phyloP scores from a whole-genome alignment of 1,140 invertebrate genomes.

The silkworm (Bombyx mori) region DNA sequence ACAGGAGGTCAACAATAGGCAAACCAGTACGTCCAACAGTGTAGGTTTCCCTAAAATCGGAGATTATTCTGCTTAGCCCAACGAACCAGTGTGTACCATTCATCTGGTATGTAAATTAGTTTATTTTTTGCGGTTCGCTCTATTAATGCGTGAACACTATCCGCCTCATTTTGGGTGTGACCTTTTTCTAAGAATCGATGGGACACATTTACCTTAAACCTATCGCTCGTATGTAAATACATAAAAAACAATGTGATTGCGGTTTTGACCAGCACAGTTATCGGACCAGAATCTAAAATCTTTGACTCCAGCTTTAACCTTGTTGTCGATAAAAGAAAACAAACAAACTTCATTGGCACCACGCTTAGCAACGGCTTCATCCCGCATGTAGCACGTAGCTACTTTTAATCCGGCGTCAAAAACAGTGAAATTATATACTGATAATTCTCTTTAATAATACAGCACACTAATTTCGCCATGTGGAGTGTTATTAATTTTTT shows the following conservation, averaged over 20 bases:
- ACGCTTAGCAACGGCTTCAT: constrained; percentile 13
- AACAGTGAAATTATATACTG: constrained; percentile 8
- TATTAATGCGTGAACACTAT: constrained; percentile 10
- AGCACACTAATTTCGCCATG: constrained; percentile 16
- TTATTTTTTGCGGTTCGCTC: constrained; percentile 7
- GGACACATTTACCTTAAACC: constrained; percentile 1
- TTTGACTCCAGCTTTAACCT: constrained; percentile 8
- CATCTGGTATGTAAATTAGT: constrained; percentile 4
- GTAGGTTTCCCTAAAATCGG: no score
- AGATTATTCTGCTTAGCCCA: no score
- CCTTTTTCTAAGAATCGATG: constrained; percentile 11
- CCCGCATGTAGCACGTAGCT: constrained; percentile 21
- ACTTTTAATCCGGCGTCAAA: constrained; percentile 12
- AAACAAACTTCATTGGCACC: constrained; percentile 16
- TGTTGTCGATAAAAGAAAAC: constrained; percentile 9
- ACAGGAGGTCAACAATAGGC: no score
- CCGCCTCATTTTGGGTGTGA: constrained; percentile 9
- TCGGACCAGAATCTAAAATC: constrained; percentile 10
- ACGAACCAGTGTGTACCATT: constrained; percentile 8
- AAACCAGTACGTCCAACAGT: no score
- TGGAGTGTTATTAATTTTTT: no score
- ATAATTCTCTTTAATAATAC: constrained; percentile 19
- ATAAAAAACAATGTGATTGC: constrained; percentile 8
- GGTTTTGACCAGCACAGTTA: constrained; percentile 18
- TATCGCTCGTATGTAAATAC: constrained; percentile 5